These are phyloP conservation scores for Accipiter virgatus DNA, from an alignment of 2,113 vertebrate genomes.

Conservation along the genomic window DNA sequence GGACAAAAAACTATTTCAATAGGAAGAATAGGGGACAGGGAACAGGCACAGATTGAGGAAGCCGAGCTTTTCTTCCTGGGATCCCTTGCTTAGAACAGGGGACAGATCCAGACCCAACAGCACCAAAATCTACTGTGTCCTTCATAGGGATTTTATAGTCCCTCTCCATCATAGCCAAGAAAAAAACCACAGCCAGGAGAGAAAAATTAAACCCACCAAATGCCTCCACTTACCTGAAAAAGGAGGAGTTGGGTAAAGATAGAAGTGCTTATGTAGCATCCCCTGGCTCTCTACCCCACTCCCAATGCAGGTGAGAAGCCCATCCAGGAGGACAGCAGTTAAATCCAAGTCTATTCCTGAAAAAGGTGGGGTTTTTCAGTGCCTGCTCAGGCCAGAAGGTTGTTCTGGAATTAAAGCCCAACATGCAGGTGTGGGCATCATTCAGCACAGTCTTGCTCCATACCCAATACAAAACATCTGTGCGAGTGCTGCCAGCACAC, in stretches of 20 bases:
- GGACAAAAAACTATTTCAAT: not conserved
- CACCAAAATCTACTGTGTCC: not conserved
- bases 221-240: not conserved
- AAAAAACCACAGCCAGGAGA: not conserved
- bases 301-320: not conserved
- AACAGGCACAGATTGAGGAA: not conserved
- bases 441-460: not conserved
- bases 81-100: not conserved
- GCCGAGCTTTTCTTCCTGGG: not conserved
- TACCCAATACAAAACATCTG: fast-evolving
- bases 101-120: not conserved
- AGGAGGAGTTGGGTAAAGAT: not conserved
- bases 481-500: not conserved
- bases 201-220: not conserved
- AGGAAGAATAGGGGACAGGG: not conserved
- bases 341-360: not conserved
- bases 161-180: not conserved
- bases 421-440: fast-evolving
- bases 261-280: not conserved
- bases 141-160: not conserved
- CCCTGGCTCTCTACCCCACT: not conserved
- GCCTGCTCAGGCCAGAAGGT: not conserved
- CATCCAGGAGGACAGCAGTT: not conserved
- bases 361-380: not conserved
- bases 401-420: not conserved